Evolutionary conservation across 2,113 vertebrate species (phyloP).

Genomic region (Tautogolabrus adspersus): DNA sequence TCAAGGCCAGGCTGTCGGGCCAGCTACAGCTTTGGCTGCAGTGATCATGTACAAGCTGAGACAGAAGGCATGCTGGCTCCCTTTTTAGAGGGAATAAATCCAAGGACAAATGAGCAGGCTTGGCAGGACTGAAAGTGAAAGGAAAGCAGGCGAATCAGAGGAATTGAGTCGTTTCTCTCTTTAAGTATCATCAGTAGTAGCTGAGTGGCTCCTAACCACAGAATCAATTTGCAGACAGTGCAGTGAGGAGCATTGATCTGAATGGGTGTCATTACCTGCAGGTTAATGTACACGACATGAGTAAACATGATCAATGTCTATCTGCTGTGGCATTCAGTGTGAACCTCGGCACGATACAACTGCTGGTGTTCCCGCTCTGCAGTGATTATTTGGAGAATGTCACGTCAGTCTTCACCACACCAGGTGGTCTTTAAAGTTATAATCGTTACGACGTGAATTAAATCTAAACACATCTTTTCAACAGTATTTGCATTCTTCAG

Average conservation of each 20-base stretch:
- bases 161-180: constrained; percentile 36
- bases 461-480: neutral
- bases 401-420: neutral
- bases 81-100: constrained; percentile 60
- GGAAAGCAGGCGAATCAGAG: constrained; percentile 40
- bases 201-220: constrained; percentile 39
- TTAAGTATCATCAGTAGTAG: constrained; percentile 46
- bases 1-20: constrained; percentile 56
- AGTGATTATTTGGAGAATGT: constrained; percentile 13
- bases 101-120: constrained; percentile 70
- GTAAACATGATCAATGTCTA: constrained; percentile 60
- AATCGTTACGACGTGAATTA: neutral
- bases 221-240: constrained; percentile 32
- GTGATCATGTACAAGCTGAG: constrained; percentile 40
- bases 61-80: constrained; percentile 60
- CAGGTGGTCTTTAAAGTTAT: neutral
- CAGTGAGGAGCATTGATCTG: constrained; percentile 52
- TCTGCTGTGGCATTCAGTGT: constrained; percentile 27
- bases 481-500: neutral
- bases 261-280: constrained; percentile 49
- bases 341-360: constrained; percentile 21
- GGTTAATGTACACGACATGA: constrained; percentile 62
- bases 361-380: constrained; percentile 1
- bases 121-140: constrained; percentile 56
- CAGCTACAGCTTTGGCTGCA: constrained; percentile 59